These are phyloP conservation scores for Amphipyra berbera DNA, from an alignment of 2,888 invertebrate species.

Conservation along the genomic window DNA sequence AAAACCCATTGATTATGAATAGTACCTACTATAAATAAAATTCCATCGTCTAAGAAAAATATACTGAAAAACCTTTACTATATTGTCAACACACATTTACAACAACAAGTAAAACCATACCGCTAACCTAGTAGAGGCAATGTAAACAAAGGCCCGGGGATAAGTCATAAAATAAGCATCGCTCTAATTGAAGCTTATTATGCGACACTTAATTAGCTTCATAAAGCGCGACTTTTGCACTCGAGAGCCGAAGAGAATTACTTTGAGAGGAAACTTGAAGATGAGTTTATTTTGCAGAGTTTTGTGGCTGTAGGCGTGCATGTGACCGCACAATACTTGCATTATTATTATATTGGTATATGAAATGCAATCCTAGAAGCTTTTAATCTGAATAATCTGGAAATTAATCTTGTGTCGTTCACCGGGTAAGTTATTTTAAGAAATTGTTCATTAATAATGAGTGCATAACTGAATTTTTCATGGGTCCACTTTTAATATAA, in stretches of 20 bases:
- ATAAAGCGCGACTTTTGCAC: conserved; percentile 67
- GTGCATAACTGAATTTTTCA: no score
- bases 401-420: no score
- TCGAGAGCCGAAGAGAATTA: conserved; percentile 63
- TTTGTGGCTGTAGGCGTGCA: conserved; percentile 23
- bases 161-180: conserved; percentile 62
- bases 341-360: background rate
- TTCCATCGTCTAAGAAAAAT: no score
- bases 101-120: conserved; percentile 11
- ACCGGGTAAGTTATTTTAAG: no score
- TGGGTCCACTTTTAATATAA: no score
- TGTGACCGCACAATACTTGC: conserved; percentile 21
- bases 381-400: no score
- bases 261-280: conserved; percentile 53
- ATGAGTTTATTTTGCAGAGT: conserved; percentile 53
- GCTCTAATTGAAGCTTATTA: conserved; percentile 69
- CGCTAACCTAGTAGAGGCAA: conserved; percentile 39
- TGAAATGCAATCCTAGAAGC: no score
- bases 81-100: background rate
- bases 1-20: no score
- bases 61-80: background rate
- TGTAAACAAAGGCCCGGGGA: conserved; percentile 56
- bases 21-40: no score
- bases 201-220: conserved; percentile 66
- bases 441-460: no score